Percentiles rank a stretch among this genome's conserved stretches.
phyloP scores from a whole-genome alignment of 2,888 invertebrate species.

The Hemaris fuciformis region DNA sequence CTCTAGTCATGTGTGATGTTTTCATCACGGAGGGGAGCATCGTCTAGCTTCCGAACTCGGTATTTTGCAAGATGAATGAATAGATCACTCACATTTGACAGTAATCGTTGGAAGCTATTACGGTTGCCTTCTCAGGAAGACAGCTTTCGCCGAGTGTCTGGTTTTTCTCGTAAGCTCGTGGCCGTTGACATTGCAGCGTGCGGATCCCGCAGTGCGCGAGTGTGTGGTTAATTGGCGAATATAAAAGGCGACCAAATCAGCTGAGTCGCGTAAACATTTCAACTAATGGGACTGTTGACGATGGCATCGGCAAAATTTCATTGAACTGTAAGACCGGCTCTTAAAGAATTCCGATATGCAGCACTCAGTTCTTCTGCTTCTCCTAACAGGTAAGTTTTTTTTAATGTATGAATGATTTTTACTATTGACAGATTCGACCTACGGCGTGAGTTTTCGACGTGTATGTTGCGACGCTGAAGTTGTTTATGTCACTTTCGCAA shows the following conservation, averaged over 20 bases:
- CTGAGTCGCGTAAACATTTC: conserved; percentile 78
- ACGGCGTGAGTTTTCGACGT: not conserved
- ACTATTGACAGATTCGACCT: conserved; percentile 1
- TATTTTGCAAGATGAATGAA: conserved; percentile 58
- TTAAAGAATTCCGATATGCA: conserved; percentile 61
- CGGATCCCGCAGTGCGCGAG: conserved; percentile 79
- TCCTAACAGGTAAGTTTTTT: conserved; percentile 64
- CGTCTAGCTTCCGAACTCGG: conserved; percentile 50
- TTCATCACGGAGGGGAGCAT: conserved; percentile 69
- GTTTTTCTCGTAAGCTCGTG: conserved; percentile 74
- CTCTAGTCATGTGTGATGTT: conserved; percentile 77
- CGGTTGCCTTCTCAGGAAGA: conserved; percentile 39
- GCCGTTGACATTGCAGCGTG: conserved; percentile 80
- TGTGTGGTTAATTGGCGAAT: conserved; percentile 78
- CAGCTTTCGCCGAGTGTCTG: conserved; percentile 71
- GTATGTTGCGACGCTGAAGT: not conserved
- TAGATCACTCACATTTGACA: conserved; percentile 36
- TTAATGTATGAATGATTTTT: conserved; percentile 18
- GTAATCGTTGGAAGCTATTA: conserved; percentile 36
- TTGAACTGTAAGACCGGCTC: conserved; percentile 44
- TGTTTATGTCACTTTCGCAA: not conserved
- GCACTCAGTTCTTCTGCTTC: conserved; percentile 63
- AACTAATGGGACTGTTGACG: conserved; percentile 54
- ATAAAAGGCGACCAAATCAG: conserved; percentile 65
- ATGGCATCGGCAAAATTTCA: conserved; percentile 56